Base-by-base conservation (phyloP, 2,113 vertebrate species). In the Oncorhynchus kisutch region DNA sequence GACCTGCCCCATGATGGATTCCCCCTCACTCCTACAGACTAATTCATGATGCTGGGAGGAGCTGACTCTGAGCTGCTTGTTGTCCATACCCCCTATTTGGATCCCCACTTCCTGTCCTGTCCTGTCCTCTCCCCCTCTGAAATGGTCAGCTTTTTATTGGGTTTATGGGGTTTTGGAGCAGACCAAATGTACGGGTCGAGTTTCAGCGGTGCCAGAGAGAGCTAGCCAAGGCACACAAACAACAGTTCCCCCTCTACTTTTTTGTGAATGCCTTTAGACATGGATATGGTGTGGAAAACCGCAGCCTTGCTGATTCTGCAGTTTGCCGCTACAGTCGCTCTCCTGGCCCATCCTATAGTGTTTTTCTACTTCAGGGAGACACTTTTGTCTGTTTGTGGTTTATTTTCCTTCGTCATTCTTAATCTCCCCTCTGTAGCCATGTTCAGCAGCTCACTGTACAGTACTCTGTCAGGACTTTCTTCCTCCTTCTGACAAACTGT, bases 241-340 rank as follows among this genome's bases (percentile, higher is more conserved):
- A 62, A 62, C 59, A 62, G 59, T n/a, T 8, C 16, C 34, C 34
- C 59, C 60, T 66, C 39, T 16, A 8, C n/a, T 22, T 62, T 62
- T 62, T 57, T 57, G 54, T 57, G 54, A 62, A 62, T 60, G 22
- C 31, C 51, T 70, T 39, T 60, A 78, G 64, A 78, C 76, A 72
- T 67, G n/a, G 72, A 59, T 78, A 45, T 72, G 39, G 71, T 73
- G 45, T 45, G 70, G 64, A 54, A 72, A 78, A 78, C 76, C 76
- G n/a, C 76, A 67, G 70, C 25, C 70, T 72, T 78, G 76, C 76
- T 78, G 76, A 78, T 65, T 57, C 29, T 78, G 76, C 76, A 59
- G 70, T 73, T 25, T 67, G 14, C 64, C 45, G 76, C 62, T n/a
- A 57, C n/a, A 59, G 45, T 65, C 31, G 62, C 60, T 65, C 48